Evolutionary conservation across 2,888 invertebrate genomes (phyloP).

Genomic region (Drosophila quasianomalipes): DNA sequence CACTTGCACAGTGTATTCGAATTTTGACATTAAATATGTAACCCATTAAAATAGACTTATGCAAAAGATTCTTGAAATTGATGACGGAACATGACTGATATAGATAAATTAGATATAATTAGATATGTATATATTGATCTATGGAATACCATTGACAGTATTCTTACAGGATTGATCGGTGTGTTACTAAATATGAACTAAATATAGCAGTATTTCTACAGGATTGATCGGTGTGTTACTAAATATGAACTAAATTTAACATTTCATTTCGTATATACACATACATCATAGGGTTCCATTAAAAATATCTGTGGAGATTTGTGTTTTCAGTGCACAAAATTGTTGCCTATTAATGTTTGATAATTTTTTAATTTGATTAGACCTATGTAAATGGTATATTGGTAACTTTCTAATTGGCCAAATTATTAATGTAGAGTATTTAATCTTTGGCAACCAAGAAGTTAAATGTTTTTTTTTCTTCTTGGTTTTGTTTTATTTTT

Average conservation of each 20-base stretch:
- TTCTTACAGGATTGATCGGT: no score
- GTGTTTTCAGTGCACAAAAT: neutral
- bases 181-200: neutral
- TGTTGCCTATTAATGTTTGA: neutral
- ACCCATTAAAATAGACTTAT: neutral
- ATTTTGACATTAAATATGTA: neutral
- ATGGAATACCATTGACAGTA: neutral
- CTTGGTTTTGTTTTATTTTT: slow-evolving; percentile 18
- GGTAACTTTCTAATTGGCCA: neutral
- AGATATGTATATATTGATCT: neutral
- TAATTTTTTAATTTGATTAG: neutral
- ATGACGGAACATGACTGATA: neutral
- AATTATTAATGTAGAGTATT: slow-evolving; percentile 9
- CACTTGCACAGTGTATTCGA: neutral
- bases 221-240: neutral
- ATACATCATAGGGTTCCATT: neutral
- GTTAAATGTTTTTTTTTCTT: neutral
- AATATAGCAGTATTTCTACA: neutral
- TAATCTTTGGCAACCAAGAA: no score
- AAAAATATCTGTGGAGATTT: neutral
- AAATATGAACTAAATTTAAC: neutral
- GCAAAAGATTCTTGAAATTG: neutral
- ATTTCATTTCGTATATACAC: neutral
- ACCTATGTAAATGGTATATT: neutral
- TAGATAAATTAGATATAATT: neutral